Percentiles rank a stretch among this genome's conserved stretches.
Conservation (phyloP, 2,888 invertebrate species). For the Melolontha melolontha region DNA sequence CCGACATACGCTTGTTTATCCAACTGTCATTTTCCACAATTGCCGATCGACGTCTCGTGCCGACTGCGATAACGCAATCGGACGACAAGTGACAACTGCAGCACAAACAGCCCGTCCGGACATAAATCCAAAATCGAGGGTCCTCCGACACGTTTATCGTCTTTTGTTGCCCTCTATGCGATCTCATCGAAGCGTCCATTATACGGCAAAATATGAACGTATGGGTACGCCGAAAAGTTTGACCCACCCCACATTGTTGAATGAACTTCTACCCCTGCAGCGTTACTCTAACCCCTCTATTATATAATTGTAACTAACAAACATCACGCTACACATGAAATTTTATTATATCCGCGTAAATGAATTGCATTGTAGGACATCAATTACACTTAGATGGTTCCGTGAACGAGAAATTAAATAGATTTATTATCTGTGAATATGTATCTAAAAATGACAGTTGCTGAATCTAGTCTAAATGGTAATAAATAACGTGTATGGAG, state of each 20-base stretch:
- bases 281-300: conserved; percentile 10
- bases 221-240: conserved; percentile 1
- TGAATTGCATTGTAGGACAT: conserved; percentile 18
- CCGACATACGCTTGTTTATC: conserved; percentile 27
- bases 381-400: background rate
- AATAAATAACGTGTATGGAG: no score
- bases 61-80: conserved; percentile 17
- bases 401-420: no score
- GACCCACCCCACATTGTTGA: conserved; percentile 26
- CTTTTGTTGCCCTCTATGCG: conserved; percentile 9
- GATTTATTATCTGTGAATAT: no score
- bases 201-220: conserved; percentile 4
- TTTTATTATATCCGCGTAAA: conserved; percentile 38
- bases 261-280: conserved; percentile 9
- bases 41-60: conserved; percentile 17
- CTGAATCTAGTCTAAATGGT: no score
- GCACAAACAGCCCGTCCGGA: background rate
- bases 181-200: background rate
- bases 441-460: no score
- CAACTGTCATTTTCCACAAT: conserved; percentile 36
- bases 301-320: conserved; percentile 30
- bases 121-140: conserved; percentile 29
- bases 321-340: conserved; percentile 27
- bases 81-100: conserved; percentile 35
- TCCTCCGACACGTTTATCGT: conserved; percentile 21